Conservation (phyloP, 2,113 vertebrate genomes). For the Pavo muticus region DNA sequence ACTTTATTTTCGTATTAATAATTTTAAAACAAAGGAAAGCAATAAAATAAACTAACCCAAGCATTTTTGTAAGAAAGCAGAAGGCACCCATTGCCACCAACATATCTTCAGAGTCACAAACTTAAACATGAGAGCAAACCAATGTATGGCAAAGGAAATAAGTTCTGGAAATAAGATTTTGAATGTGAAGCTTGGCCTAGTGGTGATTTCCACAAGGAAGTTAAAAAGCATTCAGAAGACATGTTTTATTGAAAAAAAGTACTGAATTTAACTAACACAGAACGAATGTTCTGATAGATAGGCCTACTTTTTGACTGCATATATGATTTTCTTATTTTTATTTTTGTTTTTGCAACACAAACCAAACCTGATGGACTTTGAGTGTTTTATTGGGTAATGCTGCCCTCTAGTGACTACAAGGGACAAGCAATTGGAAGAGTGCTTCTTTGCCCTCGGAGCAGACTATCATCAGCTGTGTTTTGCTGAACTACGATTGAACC, state of each 20-base stretch:
- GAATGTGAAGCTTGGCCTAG: constrained; percentile 4
- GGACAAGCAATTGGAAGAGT: not conserved
- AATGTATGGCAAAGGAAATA: not conserved
- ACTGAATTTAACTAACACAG: constrained; percentile 35
- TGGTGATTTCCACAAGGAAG: constrained; percentile 8
- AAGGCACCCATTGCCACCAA: not conserved
- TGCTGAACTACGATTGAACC: not conserved
- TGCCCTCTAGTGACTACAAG: constrained; percentile 71
- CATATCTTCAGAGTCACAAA: not conserved
- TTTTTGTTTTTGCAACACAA: not conserved
- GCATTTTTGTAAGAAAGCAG: not conserved
- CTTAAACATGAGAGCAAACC: not conserved
- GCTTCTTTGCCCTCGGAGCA: not conserved
- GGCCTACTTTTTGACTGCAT: constrained; percentile 40
- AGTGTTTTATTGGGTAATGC: constrained; percentile 50
- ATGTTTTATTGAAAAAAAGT: not conserved
- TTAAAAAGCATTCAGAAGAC: not conserved
- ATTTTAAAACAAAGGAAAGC: not conserved
- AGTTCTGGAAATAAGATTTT: not conserved
- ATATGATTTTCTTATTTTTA: constrained; percentile 8
- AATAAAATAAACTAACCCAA: not conserved
- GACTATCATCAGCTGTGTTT: not conserved
- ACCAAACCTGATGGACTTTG: not conserved
- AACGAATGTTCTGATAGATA: constrained; percentile 10
- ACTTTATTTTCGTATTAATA: not conserved